These are phyloP conservation scores for Hemichromis elongatus DNA, from an alignment of 2,113 vertebrate genomes.

Conservation along the genomic window DNA sequence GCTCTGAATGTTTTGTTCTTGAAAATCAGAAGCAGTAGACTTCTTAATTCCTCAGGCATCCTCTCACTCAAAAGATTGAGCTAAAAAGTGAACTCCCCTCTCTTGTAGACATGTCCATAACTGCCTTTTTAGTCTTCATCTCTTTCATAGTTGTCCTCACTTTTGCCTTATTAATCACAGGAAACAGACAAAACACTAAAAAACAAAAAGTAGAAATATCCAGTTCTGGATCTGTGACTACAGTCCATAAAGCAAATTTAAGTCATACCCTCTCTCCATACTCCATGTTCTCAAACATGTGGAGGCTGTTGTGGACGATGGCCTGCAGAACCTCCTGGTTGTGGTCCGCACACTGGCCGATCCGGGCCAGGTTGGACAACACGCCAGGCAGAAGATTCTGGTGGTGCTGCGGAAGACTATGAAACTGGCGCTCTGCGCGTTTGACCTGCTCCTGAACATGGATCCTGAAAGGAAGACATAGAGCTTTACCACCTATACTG, in stretches of 20 bases:
- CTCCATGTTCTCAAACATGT: slow-evolving; percentile 99
- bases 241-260: no score
- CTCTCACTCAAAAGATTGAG: not conserved
- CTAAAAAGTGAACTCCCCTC: not conserved
- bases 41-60: not conserved
- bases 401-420: slow-evolving; percentile 82
- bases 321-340: slow-evolving; percentile 90
- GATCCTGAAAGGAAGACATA: slow-evolving; percentile 70
- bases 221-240: not conserved
- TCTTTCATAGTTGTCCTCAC: not conserved
- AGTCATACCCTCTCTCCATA: slow-evolving; percentile 88
- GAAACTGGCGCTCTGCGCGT: slow-evolving; percentile 90
- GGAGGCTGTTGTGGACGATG: slow-evolving; percentile 88
- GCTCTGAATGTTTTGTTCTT: not conserved
- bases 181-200: not conserved
- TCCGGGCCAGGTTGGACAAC: slow-evolving; percentile 81
- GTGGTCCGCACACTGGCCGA: slow-evolving; percentile 88
- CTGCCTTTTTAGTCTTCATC: not conserved
- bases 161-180: not conserved
- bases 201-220: not conserved
- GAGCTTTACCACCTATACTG: not conserved
- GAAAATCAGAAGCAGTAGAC: not conserved
- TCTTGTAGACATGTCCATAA: not conserved
- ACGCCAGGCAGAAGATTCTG: slow-evolving; percentile 87
- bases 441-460: slow-evolving; percentile 91